Evolutionary conservation across 2,888 invertebrate species (phyloP).

Genomic region (Drosophila falleni): DNA sequence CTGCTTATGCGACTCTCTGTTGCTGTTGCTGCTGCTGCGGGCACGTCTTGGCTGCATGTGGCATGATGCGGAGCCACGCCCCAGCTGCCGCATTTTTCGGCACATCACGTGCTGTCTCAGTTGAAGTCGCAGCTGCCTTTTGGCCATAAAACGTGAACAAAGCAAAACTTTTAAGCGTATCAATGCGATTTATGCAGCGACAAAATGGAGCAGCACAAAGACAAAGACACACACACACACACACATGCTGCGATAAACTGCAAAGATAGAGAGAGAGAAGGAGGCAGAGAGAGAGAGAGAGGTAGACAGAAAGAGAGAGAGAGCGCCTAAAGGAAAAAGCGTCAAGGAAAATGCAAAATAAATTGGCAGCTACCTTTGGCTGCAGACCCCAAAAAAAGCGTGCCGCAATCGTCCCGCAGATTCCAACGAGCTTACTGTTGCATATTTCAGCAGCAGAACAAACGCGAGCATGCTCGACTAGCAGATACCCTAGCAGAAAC

Average conservation of each 20-base stretch:
- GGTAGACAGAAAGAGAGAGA: not conserved
- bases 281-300: not conserved
- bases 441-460: constrained; percentile 56
- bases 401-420: constrained; percentile 22
- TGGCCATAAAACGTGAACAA: constrained; percentile 64
- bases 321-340: constrained; percentile 28
- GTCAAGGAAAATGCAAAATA: constrained; percentile 70
- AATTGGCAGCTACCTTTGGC: constrained; percentile 79
- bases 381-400: constrained; percentile 25
- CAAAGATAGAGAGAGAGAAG: constrained; percentile 3
- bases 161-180: constrained; percentile 68
- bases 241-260: constrained; percentile 24
- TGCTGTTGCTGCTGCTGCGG: constrained; percentile 17
- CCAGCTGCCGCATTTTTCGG: constrained; percentile 61
- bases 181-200: constrained; percentile 78
- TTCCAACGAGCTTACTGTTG: constrained; percentile 51
- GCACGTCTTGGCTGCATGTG: constrained; percentile 67
- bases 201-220: constrained; percentile 55
- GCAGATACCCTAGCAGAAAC: not conserved
- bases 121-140: constrained; percentile 48
- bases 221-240: constrained; percentile 12
- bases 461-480: not conserved
- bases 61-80: constrained; percentile 55
- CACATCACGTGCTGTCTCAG: constrained; percentile 55
- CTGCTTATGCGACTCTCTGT: constrained; percentile 9